Base-by-base conservation (phyloP, 1,140 invertebrate genomes). In the Bombus difficillimus region DNA sequence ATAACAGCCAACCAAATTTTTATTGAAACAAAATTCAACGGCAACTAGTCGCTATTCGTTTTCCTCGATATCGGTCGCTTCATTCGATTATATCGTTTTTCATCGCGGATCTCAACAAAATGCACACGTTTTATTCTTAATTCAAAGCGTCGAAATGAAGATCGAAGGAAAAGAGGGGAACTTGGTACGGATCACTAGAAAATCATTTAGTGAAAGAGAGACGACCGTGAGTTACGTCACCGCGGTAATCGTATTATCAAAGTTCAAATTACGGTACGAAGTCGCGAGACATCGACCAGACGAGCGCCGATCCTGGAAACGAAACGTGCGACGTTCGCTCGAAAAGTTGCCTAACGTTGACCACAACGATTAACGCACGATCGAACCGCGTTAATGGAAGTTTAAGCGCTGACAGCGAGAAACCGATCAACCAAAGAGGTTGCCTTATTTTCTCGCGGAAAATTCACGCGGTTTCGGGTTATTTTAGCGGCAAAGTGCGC, bases 401-500 rank as follows among this genome's bases (percentile, higher is more conserved):
- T 77, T 68, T 68, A 57, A 59, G 43, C 13, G 5, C 3, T 0
- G 13, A 18, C 4, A 3, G 71, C 28, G 39, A 1, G 34, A 39
- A 34, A 77, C 77, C 64, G 81, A 82, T 82, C 39, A 13, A 25
- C 57, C 25, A 32, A 62, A 47, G 76, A 32, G 8, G 3, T 25
- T 28, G n/a, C 9, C 41, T 34, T 8, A 32, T 18, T 5, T 13
- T 10, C 57, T 12, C 25, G 62, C 12, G 39, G 64, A 68, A 66
- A 53, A 73, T 39, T 73, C 13, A 37, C 25, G 71, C 77, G 75
- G 32, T 85, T 80, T 71, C 34, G 76, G 34, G 22, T 32, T 68
- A 80, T 73, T 80, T 41, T 5, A 32, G 2, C 32, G n/a, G 32
- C 22, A 41, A 39, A 53, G 12, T 34, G 37, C 12, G 39, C 34